phyloP scores from a whole-genome alignment of 2,888 invertebrate genomes.

The Nephrocerus scutellatus region DNA sequence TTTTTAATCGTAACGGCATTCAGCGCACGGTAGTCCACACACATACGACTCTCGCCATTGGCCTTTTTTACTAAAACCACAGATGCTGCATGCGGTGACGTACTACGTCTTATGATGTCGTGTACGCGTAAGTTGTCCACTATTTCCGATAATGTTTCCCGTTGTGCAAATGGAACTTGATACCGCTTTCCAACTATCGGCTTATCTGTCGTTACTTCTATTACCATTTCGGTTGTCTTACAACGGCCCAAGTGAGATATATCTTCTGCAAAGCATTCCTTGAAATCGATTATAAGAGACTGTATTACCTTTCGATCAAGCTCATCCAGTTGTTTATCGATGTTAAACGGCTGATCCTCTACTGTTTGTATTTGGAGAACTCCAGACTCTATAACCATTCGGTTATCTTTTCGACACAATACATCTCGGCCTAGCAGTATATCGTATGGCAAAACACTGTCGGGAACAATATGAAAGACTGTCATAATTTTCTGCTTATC shows the following conservation, averaged over 20 bases:
- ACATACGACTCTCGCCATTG: slow-evolving; percentile 17
- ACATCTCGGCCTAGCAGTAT: slow-evolving; percentile 18
- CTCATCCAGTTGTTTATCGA: slow-evolving; percentile 1
- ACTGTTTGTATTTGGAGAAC: slow-evolving; percentile 14
- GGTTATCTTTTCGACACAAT: slow-evolving; percentile 10
- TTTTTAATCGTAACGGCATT: slow-evolving; percentile 14
- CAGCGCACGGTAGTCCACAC: slow-evolving; percentile 15
- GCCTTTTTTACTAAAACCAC: slow-evolving; percentile 16
- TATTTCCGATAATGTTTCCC: slow-evolving; percentile 8
- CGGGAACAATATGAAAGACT: slow-evolving; percentile 12
- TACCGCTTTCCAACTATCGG: slow-evolving; percentile 20
- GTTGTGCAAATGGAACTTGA: slow-evolving; percentile 16
- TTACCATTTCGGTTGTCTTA: slow-evolving; percentile 16
- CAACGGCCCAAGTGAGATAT: slow-evolving; percentile 12
- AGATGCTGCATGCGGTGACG: slow-evolving; percentile 17
- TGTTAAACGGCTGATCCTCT: not conserved
- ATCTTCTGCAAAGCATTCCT: slow-evolving; percentile 15
- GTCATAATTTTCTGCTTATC: slow-evolving; percentile 7
- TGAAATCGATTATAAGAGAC: slow-evolving; percentile 5
- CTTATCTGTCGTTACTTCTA: slow-evolving; percentile 12
- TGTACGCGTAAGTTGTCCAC: slow-evolving; percentile 11
- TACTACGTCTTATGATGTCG: slow-evolving; percentile 14
- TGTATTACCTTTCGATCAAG: slow-evolving; percentile 1
- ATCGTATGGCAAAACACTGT: slow-evolving; percentile 12
- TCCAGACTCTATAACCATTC: slow-evolving; percentile 14